Evolutionary conservation across 2,888 invertebrate genomes (phyloP), one percentile per base, ranked within the genome.

Genomic region (Elaeidobius kamerunicus): DNA sequence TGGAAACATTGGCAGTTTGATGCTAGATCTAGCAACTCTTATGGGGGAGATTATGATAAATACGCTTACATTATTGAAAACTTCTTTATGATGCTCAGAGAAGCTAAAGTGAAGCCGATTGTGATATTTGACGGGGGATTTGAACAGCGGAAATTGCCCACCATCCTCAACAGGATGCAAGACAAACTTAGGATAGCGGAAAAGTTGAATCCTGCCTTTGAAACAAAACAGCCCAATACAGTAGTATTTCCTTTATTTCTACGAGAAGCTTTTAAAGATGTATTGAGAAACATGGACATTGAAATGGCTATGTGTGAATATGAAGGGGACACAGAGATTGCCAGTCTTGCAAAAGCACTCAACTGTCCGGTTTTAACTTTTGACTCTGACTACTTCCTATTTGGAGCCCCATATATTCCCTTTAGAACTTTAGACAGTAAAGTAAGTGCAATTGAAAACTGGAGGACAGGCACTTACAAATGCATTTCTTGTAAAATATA

Each of bases 381-480:
- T 61, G 97, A 97, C 73, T 95, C 95, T 0, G 97, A 97, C 74
- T 97, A 94, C 73, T 94, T 85, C 66, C 85, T 97, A 58, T 91
- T 87, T 72, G 87, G 90, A 73, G 83, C 90, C 0, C 73, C 78
- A 2, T 93, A 91, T 61, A 86, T 97, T 59, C 90, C 91, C 0
- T 82, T 90, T 58, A 77, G 81, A 28, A 83, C 83, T 14, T 66
- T 90, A 11, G 78, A 83, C 3, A 59, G 36, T 44, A 58, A 38
- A 49, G 56, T 56, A 18, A 52, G 32, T 38, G 11, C 19, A 67
- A 67, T 54, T 16, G 34, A 46, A 18, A 54, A 48, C 30, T 43
- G 54, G 48, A 27, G 54, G 11, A 47, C 51, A 60, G 62, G 71
- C 15, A 74, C 72, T 65, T 78, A 73, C 19, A 75, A 73, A 66